Percentiles rank a stretch among this genome's conserved stretches.
Evolutionary conservation across 1,140 invertebrate species (phyloP).

Genomic region (Bombus terrestris): DNA sequence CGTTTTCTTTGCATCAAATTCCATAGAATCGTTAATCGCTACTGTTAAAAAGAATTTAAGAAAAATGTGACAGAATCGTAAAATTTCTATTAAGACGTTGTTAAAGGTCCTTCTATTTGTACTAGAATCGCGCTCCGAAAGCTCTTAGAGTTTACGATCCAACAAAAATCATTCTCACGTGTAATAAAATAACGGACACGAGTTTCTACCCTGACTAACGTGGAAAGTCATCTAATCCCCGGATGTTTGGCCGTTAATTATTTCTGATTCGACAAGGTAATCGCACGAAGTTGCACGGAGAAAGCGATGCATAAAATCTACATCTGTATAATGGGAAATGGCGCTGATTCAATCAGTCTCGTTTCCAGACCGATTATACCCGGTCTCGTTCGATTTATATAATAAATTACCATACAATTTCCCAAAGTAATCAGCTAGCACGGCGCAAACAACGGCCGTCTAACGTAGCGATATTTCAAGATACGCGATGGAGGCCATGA

Average conservation of each 20-base stretch:
- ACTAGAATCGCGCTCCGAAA: no score
- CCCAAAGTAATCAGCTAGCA: slow-evolving; percentile 3
- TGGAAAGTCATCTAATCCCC: not conserved
- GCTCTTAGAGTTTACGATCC: not conserved
- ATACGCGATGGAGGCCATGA: not conserved
- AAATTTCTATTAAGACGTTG: not conserved
- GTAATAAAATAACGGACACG: not conserved
- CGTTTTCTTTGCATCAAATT: not conserved
- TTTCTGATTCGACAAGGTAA: not conserved
- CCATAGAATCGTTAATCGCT: not conserved
- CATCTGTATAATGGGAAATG: not conserved
- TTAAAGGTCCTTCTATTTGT: no score
- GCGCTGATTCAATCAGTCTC: not conserved
- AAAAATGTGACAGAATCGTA: not conserved
- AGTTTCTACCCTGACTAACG: no score
- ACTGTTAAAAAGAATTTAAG: not conserved
- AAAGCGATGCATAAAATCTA: slow-evolving; percentile 13
- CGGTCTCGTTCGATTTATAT: not conserved
- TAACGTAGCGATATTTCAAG: slow-evolving; percentile 26
- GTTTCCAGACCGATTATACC: not conserved
- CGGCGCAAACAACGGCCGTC: not conserved
- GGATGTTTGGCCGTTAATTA: slow-evolving; percentile 5
- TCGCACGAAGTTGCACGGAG: not conserved
- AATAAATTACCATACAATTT: not conserved
- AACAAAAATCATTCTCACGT: not conserved